Evolutionary conservation across 2,888 invertebrate species (phyloP).

Genomic region (Acanthococcus lagerstroemiae): DNA sequence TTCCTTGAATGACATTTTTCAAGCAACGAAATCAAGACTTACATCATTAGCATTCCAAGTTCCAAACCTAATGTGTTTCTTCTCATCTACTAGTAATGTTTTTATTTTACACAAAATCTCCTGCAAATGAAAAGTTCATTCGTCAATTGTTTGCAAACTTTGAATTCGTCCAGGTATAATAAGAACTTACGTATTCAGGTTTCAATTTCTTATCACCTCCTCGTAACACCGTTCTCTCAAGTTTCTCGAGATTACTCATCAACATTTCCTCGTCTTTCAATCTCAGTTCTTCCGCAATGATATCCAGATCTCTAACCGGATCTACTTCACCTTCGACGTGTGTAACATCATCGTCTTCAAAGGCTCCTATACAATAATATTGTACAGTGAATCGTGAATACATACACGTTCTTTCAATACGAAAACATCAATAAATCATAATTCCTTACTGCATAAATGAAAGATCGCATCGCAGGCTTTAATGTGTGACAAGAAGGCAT

Average conservation of each 20-base stretch:
- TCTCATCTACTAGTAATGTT: constrained; percentile 70
- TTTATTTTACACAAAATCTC: constrained; percentile 80
- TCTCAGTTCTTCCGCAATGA: constrained; percentile 88
- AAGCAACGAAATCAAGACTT: constrained; percentile 43
- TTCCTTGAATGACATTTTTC: constrained; percentile 1
- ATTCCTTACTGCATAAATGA: constrained; percentile 82
- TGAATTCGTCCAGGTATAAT: too few relatives aligned
- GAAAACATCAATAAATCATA: background rate
- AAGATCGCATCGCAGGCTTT: constrained; percentile 97
- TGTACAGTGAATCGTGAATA: background rate
- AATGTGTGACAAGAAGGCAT: constrained; percentile 97
- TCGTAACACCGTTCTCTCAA: constrained; percentile 71
- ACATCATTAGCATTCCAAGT: constrained; percentile 91
- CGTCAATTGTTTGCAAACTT: background rate
- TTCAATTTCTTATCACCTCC: constrained; percentile 90
- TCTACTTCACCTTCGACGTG: constrained; percentile 98
- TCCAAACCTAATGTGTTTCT: constrained; percentile 84
- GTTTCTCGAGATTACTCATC: constrained; percentile 67
- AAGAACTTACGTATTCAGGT: constrained; percentile 80
- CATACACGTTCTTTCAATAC: too few relatives aligned
- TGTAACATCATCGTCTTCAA: constrained; percentile 94
- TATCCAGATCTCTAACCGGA: constrained; percentile 91
- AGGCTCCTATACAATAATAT: constrained; percentile 58
- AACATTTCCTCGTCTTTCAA: constrained; percentile 89
- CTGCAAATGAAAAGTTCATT: constrained; percentile 47